A percentile compares a stretch with the other conserved stretches of the same genome.
Conservation (phyloP, 2,113 vertebrate species). For the Gobius niger region DNA sequence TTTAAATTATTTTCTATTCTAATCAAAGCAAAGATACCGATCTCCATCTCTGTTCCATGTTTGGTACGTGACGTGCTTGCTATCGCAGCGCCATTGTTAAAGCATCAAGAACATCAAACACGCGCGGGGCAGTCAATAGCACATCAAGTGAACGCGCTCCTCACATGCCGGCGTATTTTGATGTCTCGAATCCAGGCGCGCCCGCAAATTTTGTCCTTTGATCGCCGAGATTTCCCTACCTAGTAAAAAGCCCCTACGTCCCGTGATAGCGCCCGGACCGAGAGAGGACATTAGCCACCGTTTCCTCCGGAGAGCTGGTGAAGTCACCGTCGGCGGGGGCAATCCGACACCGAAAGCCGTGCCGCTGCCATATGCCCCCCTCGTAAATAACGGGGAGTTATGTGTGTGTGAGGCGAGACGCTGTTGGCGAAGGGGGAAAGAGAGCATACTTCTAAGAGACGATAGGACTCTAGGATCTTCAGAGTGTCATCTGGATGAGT, state of each 20-base stretch:
- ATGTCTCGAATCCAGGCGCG: slow-evolving; percentile 75
- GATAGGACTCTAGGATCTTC: neutral
- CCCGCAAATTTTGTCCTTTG: slow-evolving; percentile 81
- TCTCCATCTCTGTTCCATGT: slow-evolving; percentile 32
- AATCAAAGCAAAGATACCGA: slow-evolving; percentile 41
- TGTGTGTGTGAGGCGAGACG: too few species aligned
- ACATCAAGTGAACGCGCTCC: slow-evolving; percentile 42
- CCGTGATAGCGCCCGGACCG: slow-evolving; percentile 80
- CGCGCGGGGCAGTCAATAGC: slow-evolving; percentile 34
- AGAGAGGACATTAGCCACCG: slow-evolving; percentile 72
- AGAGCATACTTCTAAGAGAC: too few species aligned
- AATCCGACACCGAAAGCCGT: slow-evolving; percentile 65
- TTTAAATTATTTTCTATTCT: too few species aligned
- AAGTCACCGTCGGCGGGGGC: slow-evolving; percentile 74
- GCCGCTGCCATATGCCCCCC: slow-evolving; percentile 63
- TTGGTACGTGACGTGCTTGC: slow-evolving; percentile 7
- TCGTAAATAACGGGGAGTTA: slow-evolving; percentile 52
- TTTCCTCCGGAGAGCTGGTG: slow-evolving; percentile 67
- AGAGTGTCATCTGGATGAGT: slow-evolving; percentile 41
- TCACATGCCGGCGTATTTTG: slow-evolving; percentile 53
- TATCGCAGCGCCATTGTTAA: slow-evolving; percentile 31
- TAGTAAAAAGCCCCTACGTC: slow-evolving; percentile 75
- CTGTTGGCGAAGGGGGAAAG: too few species aligned
- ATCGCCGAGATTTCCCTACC: slow-evolving; percentile 77
- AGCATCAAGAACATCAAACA: slow-evolving; percentile 34